Conservation (phyloP, 92 coral and sea anemone genomes). For the Epizoanthus ramosus region DNA sequence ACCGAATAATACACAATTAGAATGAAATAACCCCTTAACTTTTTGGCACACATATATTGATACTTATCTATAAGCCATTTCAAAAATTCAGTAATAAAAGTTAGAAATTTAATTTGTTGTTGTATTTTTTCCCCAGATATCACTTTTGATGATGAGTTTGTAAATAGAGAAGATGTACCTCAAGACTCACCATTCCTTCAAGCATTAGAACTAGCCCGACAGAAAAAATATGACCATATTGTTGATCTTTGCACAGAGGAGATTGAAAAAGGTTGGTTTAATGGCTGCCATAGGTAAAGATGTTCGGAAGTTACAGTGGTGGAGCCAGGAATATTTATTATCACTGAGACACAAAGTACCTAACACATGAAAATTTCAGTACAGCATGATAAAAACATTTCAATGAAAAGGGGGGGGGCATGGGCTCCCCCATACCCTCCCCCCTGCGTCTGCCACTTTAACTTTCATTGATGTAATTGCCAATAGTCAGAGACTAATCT, state of each 20-base stretch:
- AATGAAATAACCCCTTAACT: no score
- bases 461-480: no score
- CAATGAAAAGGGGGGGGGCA: no score
- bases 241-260: slow-evolving; percentile 82
- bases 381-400: no score
- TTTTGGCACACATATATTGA: not conserved
- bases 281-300: not conserved
- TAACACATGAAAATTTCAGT: no score
- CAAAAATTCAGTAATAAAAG: not conserved
- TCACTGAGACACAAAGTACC: no score
- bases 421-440: no score
- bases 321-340: no score
- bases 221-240: slow-evolving; percentile 75
- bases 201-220: slow-evolving; percentile 77
- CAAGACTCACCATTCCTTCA: slow-evolving; percentile 74
- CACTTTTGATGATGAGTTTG: slow-evolving; percentile 58
- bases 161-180: slow-evolving; percentile 66
- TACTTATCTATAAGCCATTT: not conserved
- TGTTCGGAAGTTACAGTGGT: no score
- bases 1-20: no score
- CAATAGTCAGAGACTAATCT: no score
- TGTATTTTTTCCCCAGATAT: slow-evolving; percentile 56
- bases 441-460: no score
- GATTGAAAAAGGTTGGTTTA: slow-evolving; percentile 77
- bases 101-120: not conserved